Conservation (phyloP, 2,113 vertebrate species). For the Oxyura jamaicensis region DNA sequence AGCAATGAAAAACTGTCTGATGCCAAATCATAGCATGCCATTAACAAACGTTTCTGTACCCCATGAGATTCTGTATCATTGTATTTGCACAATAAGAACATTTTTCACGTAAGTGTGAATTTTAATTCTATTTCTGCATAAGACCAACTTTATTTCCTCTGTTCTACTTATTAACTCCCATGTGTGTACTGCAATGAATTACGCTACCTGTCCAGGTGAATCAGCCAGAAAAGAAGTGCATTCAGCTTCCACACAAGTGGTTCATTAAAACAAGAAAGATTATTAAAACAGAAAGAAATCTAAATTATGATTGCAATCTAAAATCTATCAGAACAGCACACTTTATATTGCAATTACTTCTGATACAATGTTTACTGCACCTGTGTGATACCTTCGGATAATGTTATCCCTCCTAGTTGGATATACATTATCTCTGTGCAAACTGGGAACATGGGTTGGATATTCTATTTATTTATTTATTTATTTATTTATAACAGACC, state of each 20-base stretch:
- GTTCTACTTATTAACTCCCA: background rate
- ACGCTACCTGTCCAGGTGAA: background rate
- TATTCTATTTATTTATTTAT: background rate
- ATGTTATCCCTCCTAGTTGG: constrained; percentile 47
- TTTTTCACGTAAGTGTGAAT: background rate
- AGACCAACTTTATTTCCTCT: background rate
- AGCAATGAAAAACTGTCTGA: background rate
- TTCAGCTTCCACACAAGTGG: background rate
- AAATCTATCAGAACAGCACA: background rate
- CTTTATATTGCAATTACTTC: background rate
- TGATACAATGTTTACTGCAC: constrained; percentile 57
- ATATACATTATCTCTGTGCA: constrained; percentile 50
- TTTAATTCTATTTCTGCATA: background rate
- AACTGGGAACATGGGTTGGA: background rate
- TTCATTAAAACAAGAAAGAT: background rate
- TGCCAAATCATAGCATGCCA: background rate
- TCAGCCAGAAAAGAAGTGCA: background rate
- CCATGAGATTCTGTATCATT: background rate
- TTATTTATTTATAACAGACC: background rate
- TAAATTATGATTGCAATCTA: background rate
- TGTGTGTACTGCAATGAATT: background rate
- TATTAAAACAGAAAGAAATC: background rate
- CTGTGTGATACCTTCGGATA: constrained; percentile 64
- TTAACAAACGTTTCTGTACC: background rate
- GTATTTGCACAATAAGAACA: background rate